Percentiles rank a stretch among this genome's conserved stretches.
These are phyloP conservation scores for Andrena minutula DNA, from an alignment of 2,888 invertebrate species.

Conservation along the genomic window DNA sequence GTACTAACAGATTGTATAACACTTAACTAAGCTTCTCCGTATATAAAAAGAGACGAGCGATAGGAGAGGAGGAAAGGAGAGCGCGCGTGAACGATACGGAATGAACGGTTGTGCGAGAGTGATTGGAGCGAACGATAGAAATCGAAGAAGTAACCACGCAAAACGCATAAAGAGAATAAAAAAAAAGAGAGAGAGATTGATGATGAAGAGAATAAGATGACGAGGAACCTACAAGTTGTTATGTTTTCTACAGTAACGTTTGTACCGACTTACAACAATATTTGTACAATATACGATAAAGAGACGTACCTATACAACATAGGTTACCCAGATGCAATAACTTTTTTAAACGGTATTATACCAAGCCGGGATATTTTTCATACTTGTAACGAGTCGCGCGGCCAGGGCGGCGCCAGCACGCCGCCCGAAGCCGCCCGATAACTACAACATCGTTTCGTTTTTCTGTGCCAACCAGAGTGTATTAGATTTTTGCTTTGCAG, in stretches of 20 bases:
- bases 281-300: constrained; percentile 83
- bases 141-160: constrained; percentile 26
- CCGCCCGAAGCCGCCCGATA: constrained; percentile 46
- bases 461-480: constrained; percentile 80
- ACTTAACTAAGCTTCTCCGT: constrained; percentile 81
- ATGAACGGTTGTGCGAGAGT: constrained; percentile 9
- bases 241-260: constrained; percentile 85
- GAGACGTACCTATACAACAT: constrained; percentile 81
- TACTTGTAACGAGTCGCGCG: constrained; percentile 71
- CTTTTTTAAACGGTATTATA: constrained; percentile 82
- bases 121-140: constrained; percentile 20
- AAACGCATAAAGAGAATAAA: constrained; percentile 43
- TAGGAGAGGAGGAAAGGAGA: constrained; percentile 41
- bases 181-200: constrained; percentile 63
- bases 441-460: constrained; percentile 80
- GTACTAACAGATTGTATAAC: constrained; percentile 70
- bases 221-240: constrained; percentile 80
- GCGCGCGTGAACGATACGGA: constrained; percentile 26
- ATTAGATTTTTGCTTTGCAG: constrained; percentile 76
- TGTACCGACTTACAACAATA: constrained; percentile 84
- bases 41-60: constrained; percentile 59
- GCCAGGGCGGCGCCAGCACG: constrained; percentile 22
- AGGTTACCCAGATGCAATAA: constrained; percentile 84
- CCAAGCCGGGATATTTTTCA: constrained; percentile 76
- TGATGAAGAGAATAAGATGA: constrained; percentile 63